Evolutionary conservation across 2,113 vertebrate species (phyloP).

Genomic region (Gambusia affinis): DNA sequence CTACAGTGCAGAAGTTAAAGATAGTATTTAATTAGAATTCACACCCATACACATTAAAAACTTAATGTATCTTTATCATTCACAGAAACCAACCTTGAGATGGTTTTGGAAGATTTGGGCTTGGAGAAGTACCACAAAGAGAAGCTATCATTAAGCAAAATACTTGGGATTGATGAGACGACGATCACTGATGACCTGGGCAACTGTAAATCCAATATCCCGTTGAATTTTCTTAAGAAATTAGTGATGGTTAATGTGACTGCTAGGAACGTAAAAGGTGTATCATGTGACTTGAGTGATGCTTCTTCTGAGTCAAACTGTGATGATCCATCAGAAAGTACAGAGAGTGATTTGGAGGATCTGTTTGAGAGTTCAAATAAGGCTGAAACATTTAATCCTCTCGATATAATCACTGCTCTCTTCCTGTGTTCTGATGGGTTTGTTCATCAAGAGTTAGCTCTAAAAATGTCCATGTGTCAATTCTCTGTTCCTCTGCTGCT

Average conservation of each 20-base stretch:
- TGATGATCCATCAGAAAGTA: neutral
- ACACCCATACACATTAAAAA: too few relatives aligned
- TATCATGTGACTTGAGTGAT: neutral
- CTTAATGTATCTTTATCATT: neutral
- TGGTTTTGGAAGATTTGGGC: constrained; percentile 46
- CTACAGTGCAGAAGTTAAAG: too few relatives aligned
- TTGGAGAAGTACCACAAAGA: constrained; percentile 33
- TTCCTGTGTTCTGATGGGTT: constrained; percentile 80
- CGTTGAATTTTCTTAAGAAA: constrained; percentile 68
- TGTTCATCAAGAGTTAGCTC: constrained; percentile 76
- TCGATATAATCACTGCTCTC: constrained; percentile 80
- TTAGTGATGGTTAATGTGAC: constrained; percentile 73
- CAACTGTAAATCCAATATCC: constrained; percentile 41
- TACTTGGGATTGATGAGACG: constrained; percentile 59
- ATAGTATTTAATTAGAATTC: too few relatives aligned
- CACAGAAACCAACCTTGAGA: constrained; percentile 46
- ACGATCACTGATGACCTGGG: constrained; percentile 53
- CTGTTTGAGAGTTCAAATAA: neutral
- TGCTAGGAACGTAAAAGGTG: constrained; percentile 50
- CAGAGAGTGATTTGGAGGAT: neutral
- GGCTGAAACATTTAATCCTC: neutral
- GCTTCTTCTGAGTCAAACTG: neutral
- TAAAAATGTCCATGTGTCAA: constrained; percentile 81
- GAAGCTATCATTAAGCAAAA: constrained; percentile 50
- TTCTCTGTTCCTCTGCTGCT: constrained; percentile 83